Evolutionary conservation across 2,113 vertebrate species (phyloP), one percentile per base, ranked within the genome.

Genomic region (Anhinga anhinga): DNA sequence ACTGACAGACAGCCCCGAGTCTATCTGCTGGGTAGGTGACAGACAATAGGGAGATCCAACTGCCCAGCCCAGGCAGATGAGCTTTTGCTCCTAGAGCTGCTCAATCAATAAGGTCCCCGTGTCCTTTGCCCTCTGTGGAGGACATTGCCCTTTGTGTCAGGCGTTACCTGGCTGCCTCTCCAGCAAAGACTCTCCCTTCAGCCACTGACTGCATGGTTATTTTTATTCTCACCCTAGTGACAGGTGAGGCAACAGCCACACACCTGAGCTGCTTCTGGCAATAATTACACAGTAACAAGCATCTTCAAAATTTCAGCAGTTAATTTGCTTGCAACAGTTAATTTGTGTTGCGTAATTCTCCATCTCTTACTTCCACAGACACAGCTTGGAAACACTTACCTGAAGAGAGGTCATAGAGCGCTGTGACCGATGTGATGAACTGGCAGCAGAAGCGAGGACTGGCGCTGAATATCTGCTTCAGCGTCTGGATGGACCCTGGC

Each of bases 381-480:
- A 29, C 13, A 47, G 34, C 32, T 6, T 5, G 42, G 34, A 42
- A 74, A 79, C 30, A 15, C 53, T 17, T 93, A 99, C 99, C 99
- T 97, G 99, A 98, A 1, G 99, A 99, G 96, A 99, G 98, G 97
- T 99, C 99, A 0, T 99, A 99, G 5, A 99, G 98, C 1, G 99
- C 99, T 1, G 99, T 99, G 88, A 99, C 99, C 0, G 99, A 98
- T 0, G 99, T 99, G 84, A 99, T 99, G 94, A 99, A 99, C 98
- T 99, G 99, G 98, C 99, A 99, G 98, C 99, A 99, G 98, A 99
- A 99, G 50, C 99, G 99, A 29, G 99, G 99, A 74, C 99, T 99
- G 96, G 99, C 98, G 5, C 98, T 98, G 98, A 99, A 98, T 82
- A 99, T 99, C 95, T 99, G 99, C 94, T 98, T 99, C 76, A 99